Evolutionary conservation across 1,140 invertebrate species (phyloP).

Genomic region (Nasonia vitripennis): DNA sequence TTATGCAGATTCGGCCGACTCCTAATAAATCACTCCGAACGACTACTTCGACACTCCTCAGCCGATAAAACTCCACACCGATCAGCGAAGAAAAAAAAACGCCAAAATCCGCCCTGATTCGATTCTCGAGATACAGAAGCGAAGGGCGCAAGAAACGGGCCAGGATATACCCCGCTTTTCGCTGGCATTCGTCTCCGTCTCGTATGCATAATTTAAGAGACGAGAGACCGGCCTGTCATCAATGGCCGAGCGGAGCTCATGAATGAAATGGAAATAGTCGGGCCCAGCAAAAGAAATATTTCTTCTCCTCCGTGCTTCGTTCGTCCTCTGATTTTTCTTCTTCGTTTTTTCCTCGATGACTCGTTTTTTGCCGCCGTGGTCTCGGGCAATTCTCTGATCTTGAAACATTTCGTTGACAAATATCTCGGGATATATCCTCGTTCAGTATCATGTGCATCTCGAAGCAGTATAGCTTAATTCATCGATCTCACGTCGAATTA

Average conservation of each 20-base stretch:
- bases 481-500: neutral
- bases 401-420: slow-evolving; percentile 35
- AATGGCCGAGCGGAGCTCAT: slow-evolving; percentile 19
- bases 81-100: neutral
- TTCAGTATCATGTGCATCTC: neutral
- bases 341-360: neutral
- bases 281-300: neutral
- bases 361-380: neutral
- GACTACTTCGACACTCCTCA: neutral
- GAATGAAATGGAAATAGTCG: slow-evolving; percentile 39
- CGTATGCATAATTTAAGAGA: slow-evolving; percentile 30
- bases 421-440: neutral
- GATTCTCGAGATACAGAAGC: neutral
- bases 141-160: slow-evolving; percentile 8
- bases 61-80: neutral
- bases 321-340: neutral
- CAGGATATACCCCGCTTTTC: slow-evolving; percentile 4
- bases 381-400: neutral
- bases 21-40: slow-evolving; percentile 22
- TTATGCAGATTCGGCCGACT: neutral
- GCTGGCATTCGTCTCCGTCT: slow-evolving; percentile 26
- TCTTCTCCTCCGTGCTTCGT: neutral
- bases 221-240: slow-evolving; percentile 3
- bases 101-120: neutral
- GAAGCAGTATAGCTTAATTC: neutral